Base-by-base conservation (phyloP, 2,113 vertebrate genomes). In the Tupaia chinensis region DNA sequence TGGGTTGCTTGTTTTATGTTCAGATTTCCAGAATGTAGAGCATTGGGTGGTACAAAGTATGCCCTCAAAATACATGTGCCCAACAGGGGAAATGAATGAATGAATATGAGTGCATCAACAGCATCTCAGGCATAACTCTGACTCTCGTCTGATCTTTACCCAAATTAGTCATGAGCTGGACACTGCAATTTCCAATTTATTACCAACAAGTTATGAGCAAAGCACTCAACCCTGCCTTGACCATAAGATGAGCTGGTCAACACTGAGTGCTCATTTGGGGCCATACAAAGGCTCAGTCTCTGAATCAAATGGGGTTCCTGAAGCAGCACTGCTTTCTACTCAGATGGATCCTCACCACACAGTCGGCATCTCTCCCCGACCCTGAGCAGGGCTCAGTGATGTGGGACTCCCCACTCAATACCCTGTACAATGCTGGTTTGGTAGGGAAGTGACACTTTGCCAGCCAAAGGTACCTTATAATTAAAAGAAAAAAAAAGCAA, bases 101-200 rank as follows among this genome's bases (percentile, higher is more conserved):
- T 7, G 13, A 56, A 87, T 66, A 13, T 3, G 1, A 66, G 58
- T 13, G 65, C 82, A 68, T 23, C 9, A 72, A 53, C 2, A 32
- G 58, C 32, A 27, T 20, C 54, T 63, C 17, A 80, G 12, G 56
- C 12, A 25, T 76, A 32, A 23, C n/a, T 19, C 19, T 78, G 16
- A 86, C 32, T 29, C 74, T 81, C 20, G 10, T 80, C 79, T 92
- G 27, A 69, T 44, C 70, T 94, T 92, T 91, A 44, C 61, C 89
- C 20, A 83, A 27, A 72, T 74, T 56, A 82, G 76, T 89, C 56
- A 89, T 20, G 65, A 96, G 16, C n/a, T 61, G 7, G 22, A 60
- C 14, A 68, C 74, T 73, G 80, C 73, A 29, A 69, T 74, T 91
- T 72, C 78, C 73, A 69, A 8, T 56, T 4, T 73, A 19, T 87